phyloP scores from a whole-genome alignment of 1,140 invertebrate species.

The Myzus persicae region DNA sequence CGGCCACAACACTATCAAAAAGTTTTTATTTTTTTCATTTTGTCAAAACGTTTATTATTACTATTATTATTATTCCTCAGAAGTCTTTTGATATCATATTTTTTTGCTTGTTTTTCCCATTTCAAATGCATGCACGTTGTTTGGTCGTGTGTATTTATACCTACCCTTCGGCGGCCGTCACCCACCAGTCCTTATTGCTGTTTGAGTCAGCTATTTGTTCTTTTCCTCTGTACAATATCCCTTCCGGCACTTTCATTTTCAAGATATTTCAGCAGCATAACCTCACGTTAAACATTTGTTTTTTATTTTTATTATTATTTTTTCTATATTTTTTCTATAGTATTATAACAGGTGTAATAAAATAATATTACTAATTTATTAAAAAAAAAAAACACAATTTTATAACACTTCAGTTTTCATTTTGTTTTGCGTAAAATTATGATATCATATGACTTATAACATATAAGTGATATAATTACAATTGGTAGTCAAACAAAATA shows the following conservation, averaged over 20 bases:
- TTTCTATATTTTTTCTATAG: background rate
- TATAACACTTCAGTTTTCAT: background rate
- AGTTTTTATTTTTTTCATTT: slow-evolving; percentile 12
- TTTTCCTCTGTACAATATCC: slow-evolving; percentile 15
- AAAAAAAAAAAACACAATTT: background rate
- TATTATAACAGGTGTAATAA: background rate
- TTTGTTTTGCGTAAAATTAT: background rate
- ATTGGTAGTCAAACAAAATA: no score
- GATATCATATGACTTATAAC: no score
- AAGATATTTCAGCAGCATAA: background rate
- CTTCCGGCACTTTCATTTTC: slow-evolving; percentile 18
- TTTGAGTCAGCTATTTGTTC: slow-evolving; percentile 39
- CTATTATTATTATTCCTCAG: slow-evolving; percentile 20
- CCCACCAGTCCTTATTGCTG: background rate
- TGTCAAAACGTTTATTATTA: slow-evolving; percentile 25
- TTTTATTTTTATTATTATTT: background rate
- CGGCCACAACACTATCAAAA: slow-evolving; percentile 31
- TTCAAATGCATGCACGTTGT: slow-evolving; percentile 28
- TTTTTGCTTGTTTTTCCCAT: slow-evolving; percentile 2
- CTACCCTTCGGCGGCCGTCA: background rate
- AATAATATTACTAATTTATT: slow-evolving; percentile 4
- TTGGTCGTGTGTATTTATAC: background rate
- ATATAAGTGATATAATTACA: no score
- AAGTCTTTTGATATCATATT: slow-evolving; percentile 45
- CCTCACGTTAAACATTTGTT: background rate